Evolutionary conservation across 1,140 invertebrate species (phyloP).

Genomic region (Neoseiulus cucumeris): DNA sequence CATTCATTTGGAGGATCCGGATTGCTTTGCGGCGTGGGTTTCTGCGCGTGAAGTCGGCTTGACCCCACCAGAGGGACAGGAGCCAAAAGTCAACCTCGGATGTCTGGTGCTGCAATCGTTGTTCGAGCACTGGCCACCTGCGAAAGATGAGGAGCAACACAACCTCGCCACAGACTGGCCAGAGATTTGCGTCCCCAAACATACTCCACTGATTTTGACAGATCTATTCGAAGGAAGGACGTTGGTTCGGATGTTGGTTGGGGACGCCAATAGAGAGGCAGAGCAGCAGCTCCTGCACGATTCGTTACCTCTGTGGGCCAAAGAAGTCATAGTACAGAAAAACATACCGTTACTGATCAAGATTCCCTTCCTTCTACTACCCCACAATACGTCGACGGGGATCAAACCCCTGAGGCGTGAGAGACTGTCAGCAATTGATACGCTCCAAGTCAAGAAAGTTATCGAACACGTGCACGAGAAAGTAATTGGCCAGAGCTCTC

Average conservation of each 20-base stretch:
- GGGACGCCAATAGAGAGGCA: slow-evolving; percentile 83
- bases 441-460: slow-evolving; percentile 94
- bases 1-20: slow-evolving; percentile 91
- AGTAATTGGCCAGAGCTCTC: slow-evolving; percentile 37
- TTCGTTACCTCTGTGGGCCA: slow-evolving; percentile 86
- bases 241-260: slow-evolving; percentile 64
- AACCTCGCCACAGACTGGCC: slow-evolving; percentile 5
- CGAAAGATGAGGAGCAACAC: slow-evolving; percentile 17
- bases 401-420: slow-evolving; percentile 86
- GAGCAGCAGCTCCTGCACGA: slow-evolving; percentile 80
- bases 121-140: slow-evolving; percentile 79
- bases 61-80: slow-evolving; percentile 47
- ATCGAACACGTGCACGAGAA: slow-evolving; percentile 99
- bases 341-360: slow-evolving; percentile 89
- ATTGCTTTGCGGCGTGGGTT: slow-evolving; percentile 95
- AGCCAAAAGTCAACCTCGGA: slow-evolving; percentile 77
- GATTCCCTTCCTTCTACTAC: slow-evolving; percentile 86
- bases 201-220: slow-evolving; percentile 81
- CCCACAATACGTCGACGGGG: slow-evolving; percentile 58
- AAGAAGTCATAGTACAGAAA: slow-evolving; percentile 72
- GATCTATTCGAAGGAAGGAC: slow-evolving; percentile 78
- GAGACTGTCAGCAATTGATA: slow-evolving; percentile 90
- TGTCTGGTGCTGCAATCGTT: slow-evolving; percentile 78
- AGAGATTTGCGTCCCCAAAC: slow-evolving; percentile 57
- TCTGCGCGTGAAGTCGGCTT: slow-evolving; percentile 84